Percentiles rank a stretch among this genome's conserved stretches.
Conservation (phyloP, 2,888 invertebrate genomes). For the Colletes collaris region DNA sequence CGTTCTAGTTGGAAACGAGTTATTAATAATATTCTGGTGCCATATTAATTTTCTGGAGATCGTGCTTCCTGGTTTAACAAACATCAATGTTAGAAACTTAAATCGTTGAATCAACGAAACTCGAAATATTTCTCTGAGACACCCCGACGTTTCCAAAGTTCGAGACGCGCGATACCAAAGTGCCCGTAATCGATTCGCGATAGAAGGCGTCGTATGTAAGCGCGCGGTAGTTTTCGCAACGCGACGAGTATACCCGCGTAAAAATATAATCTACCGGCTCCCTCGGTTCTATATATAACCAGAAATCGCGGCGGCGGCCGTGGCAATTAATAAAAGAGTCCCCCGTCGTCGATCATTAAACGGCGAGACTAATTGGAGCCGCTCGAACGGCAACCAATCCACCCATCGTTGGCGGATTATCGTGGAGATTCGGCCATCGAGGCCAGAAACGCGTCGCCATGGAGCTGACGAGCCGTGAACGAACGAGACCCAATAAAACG, state of each 20-base stretch:
- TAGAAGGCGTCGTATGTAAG: too few species aligned
- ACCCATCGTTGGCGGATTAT: conserved; percentile 20
- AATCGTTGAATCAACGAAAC: too few species aligned
- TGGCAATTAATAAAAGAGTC: conserved; percentile 57
- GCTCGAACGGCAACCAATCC: conserved; percentile 57
- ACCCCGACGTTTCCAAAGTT: too few species aligned
- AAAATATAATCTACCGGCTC: conserved; percentile 43
- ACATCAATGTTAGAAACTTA: too few species aligned
- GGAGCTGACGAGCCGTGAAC: conserved; percentile 10
- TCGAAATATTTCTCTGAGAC: too few species aligned
- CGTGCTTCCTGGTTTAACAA: too few species aligned
- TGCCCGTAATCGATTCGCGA: too few species aligned
- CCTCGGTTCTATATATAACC: conserved; percentile 35
- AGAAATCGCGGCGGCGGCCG: conserved; percentile 37
- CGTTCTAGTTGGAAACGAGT: too few species aligned
- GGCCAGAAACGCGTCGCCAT: conserved; percentile 7
- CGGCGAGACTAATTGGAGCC: conserved; percentile 63
- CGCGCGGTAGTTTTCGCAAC: background rate
- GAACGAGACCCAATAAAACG: conserved; percentile 11
- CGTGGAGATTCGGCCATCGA: conserved; percentile 23
- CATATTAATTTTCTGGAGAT: too few species aligned
- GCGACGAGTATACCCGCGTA: conserved; percentile 21
- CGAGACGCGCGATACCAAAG: too few species aligned
- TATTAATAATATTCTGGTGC: too few species aligned
- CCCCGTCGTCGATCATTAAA: conserved; percentile 51